Evolutionary conservation across 1,140 invertebrate genomes (phyloP), one percentile per base, ranked within the genome.

Genomic region (Orussus abietinus): DNA sequence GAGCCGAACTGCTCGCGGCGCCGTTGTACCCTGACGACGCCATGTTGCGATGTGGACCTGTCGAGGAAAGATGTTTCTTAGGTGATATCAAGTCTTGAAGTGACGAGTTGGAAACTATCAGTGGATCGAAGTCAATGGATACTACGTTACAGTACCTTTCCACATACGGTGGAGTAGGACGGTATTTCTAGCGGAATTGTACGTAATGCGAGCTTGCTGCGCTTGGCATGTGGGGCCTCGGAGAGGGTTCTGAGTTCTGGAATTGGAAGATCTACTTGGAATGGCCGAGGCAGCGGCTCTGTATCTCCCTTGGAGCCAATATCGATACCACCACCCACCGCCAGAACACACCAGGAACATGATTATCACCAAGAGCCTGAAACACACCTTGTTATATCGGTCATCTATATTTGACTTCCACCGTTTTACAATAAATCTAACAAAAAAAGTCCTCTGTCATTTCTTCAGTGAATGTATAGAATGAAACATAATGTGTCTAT

Each of bases 281-380:
- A 69, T 58, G 15, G 61, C 38, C 18, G 66, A 64, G 31, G 63
- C 48, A 14, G 64, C 54, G 10, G 67, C 53, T 59, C 62, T 57
- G 25, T 72, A 73, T 42, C 74, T 66, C 6, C 65, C 69, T 51
- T 75, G 71, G 9, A 75, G 42, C 71, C 72, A 75, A 38, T 75
- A 75, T 26, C 74, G 57, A 47, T 77, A 77, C 73, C 75, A 76
- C 75, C 74, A 77, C 14, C 74, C 70, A 41, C 73, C 74, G 25
- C 75, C 75, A 15, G 74, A 75, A 45, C 75, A 77, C 3, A 76
- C 62, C 44, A 77, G 55, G 55, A 77, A 75, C 71, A 77, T 75
- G 42, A 77, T 69, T 55, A 77, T 74, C 22, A 76, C 67, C 35
- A 76, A 47, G 19, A 77, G 63, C 75, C 75, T 76, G 31, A 2